Percentiles rank a stretch among this genome's conserved stretches.
Conservation (phyloP, 2,888 invertebrate genomes). For the Chrysomela aeneicollis region DNA sequence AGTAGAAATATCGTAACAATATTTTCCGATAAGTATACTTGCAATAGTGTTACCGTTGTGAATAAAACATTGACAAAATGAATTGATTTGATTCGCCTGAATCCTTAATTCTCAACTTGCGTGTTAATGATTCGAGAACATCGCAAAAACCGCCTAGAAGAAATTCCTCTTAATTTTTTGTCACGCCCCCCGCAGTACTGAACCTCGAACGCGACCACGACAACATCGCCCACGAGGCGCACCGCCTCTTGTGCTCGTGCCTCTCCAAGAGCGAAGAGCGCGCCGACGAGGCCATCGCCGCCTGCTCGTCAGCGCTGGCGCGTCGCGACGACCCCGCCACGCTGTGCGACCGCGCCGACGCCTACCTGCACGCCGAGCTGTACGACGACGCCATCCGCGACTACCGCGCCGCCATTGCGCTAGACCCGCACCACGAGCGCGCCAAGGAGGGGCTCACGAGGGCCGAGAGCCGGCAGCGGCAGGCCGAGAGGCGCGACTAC, state of each 20-base stretch:
- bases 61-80: too few species aligned
- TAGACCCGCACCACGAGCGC: slow-evolving; percentile 79
- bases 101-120: too few species aligned
- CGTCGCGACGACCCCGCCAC: slow-evolving; percentile 78
- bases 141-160: too few species aligned
- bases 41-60: too few species aligned
- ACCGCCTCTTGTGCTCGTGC: slow-evolving; percentile 84
- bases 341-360: slow-evolving; percentile 92
- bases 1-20: too few species aligned
- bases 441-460: slow-evolving; percentile 89
- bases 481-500: slow-evolving; percentile 92
- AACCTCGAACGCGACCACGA: slow-evolving; percentile 75
- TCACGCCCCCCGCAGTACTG: too few species aligned
- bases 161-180: too few species aligned
- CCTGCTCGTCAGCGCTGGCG: slow-evolving; percentile 82
- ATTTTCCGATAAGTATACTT: too few species aligned
- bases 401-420: slow-evolving; percentile 84
- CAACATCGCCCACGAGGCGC: slow-evolving; percentile 78
- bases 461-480: slow-evolving; percentile 92
- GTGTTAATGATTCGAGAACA: too few species aligned
- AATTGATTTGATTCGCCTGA: too few species aligned
- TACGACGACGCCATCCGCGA: slow-evolving; percentile 92
- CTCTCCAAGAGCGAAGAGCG: slow-evolving; percentile 76
- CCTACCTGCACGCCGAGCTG: slow-evolving; percentile 85
- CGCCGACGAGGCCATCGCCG: slow-evolving; percentile 73